Evolutionary conservation across 2,888 invertebrate genomes (phyloP).

Genomic region (Megalurothrips usitatus): DNA sequence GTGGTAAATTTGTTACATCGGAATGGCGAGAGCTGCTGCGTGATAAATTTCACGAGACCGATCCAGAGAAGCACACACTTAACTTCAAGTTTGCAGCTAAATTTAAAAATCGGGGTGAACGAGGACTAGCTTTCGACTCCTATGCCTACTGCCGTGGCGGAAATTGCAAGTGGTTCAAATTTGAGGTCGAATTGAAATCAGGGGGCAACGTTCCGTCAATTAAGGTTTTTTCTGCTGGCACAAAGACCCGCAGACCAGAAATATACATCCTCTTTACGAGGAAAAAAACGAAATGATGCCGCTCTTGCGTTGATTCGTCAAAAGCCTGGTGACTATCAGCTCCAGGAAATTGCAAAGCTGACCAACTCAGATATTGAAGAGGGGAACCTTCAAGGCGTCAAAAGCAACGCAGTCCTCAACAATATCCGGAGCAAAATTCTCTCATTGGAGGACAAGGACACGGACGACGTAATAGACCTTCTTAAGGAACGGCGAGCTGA

Average conservation of each 20-base stretch:
- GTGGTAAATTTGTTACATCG: neutral
- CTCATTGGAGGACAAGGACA: neutral
- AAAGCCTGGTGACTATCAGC: neutral
- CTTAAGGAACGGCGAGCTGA: neutral
- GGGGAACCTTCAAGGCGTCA: neutral
- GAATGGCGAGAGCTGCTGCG: neutral
- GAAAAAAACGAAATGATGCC: neutral
- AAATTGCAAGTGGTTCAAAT: neutral
- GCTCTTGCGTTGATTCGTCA: neutral
- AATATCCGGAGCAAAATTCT: neutral
- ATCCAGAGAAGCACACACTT: neutral
- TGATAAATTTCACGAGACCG: neutral
- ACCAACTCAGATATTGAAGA: neutral
- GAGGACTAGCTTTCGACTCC: neutral
- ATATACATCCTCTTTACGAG: neutral
- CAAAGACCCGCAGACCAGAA: neutral
- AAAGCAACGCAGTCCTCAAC: neutral
- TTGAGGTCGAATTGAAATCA: neutral
- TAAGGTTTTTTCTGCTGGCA: neutral
- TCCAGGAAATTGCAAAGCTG: neutral
- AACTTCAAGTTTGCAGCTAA: neutral
- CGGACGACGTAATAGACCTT: neutral
- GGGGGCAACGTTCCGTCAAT: neutral
- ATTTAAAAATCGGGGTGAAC: neutral
- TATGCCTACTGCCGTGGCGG: neutral